phyloP scores from a whole-genome alignment of 1,140 invertebrate species.

The Eufriesea mexicana region DNA sequence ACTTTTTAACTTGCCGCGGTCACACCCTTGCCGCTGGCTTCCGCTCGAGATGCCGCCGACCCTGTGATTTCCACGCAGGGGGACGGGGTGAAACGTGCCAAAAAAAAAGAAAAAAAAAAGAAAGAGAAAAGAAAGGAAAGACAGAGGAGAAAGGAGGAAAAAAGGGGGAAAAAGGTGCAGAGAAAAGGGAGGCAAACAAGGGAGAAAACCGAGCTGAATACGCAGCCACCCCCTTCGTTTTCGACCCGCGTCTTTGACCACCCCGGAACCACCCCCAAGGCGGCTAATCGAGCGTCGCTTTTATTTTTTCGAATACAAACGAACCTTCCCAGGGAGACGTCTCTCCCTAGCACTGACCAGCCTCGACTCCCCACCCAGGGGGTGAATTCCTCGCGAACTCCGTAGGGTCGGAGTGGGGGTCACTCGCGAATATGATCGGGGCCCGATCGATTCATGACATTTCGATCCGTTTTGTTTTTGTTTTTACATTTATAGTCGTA shows the following conservation, averaged over 20 bases:
- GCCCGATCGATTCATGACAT: too few relatives aligned
- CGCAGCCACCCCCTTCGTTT: conserved; percentile 63
- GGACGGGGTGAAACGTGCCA: conserved; percentile 75
- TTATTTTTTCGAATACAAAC: conserved; percentile 66
- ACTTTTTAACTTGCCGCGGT: conserved; percentile 70
- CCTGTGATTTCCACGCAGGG: conserved; percentile 77
- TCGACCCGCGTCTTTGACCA: conserved; percentile 55
- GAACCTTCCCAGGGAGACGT: conserved; percentile 25
- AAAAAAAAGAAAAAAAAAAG: conserved; percentile 68
- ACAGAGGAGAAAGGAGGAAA: conserved; percentile 9
- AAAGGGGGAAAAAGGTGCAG: too few relatives aligned
- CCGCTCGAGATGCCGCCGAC: conserved; percentile 74
- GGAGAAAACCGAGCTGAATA: conserved; percentile 52
- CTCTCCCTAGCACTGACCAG: background rate
- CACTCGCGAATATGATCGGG: too few relatives aligned
- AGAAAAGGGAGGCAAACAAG: conserved; percentile 34
- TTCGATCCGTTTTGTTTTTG: too few relatives aligned
- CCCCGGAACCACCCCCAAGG: conserved; percentile 50
- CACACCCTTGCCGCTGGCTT: conserved; percentile 77
- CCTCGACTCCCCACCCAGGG: background rate
- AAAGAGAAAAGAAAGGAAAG: background rate
- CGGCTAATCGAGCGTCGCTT: conserved; percentile 66
- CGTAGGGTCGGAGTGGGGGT: too few relatives aligned
- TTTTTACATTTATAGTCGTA: too few relatives aligned
- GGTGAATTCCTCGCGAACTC: too few relatives aligned